These are phyloP conservation scores for Capitella teleta DNA, from an alignment of 1,140 invertebrate species.

Conservation along the genomic window DNA sequence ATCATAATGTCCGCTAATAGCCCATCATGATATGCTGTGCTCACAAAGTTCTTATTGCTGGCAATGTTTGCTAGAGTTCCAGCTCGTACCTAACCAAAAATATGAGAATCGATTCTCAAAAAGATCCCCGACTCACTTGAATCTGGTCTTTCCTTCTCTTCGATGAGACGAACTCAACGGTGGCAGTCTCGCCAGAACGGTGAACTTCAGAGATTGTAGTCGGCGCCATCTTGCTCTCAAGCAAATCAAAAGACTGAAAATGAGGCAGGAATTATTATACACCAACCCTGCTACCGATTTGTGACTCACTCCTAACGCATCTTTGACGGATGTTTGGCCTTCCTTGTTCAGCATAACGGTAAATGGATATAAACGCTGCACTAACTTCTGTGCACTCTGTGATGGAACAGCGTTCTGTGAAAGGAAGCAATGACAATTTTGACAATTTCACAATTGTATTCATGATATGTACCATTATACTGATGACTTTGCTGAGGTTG, in stretches of 20 bases:
- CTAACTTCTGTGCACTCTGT: conserved; percentile 52
- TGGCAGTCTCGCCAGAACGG: too few relatives aligned
- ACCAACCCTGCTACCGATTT: background rate
- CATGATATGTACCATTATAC: conserved; percentile 57
- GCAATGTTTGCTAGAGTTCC: background rate
- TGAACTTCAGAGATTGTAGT: too few relatives aligned
- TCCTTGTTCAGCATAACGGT: conserved; percentile 63
- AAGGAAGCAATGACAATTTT: too few relatives aligned
- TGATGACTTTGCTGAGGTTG: conserved; percentile 55
- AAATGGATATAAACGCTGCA: conserved; percentile 74
- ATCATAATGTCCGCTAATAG: conserved; percentile 66
- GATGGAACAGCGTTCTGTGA: conserved; percentile 58
- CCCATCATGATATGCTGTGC: conserved; percentile 67
- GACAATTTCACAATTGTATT: too few relatives aligned
- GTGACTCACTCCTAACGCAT: conserved; percentile 33
- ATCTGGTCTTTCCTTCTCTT: background rate
- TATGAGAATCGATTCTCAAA: too few relatives aligned
- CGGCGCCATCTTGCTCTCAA: background rate
- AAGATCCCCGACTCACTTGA: background rate
- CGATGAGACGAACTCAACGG: background rate
- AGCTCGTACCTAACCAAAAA: too few relatives aligned
- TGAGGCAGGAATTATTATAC: too few relatives aligned
- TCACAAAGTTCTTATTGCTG: conserved; percentile 45
- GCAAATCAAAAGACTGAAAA: conserved; percentile 11
- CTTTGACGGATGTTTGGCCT: conserved; percentile 55